Evolutionary conservation across 2,888 invertebrate species (phyloP), one percentile per base, ranked within the genome.

Genomic region (Pristionchus entomophagus): DNA sequence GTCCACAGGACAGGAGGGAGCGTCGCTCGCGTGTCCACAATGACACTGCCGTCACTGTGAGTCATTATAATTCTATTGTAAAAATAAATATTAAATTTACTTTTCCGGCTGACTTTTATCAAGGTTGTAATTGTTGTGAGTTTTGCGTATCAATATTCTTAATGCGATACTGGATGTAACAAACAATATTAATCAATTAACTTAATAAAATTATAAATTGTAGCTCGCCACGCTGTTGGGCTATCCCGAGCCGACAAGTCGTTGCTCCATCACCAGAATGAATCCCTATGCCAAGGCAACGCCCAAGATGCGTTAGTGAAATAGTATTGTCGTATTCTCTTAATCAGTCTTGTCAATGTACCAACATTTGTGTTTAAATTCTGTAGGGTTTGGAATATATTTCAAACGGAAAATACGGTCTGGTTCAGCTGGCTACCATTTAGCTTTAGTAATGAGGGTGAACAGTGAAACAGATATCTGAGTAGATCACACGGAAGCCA

Each of bases 1-100:
- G n/a, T n/a, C n/a, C n/a, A n/a, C n/a, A 45, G 19, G 84, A 84
- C 17, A 29, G 73, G 1, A 49, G 84, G 2, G 84, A 73, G 38
- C 65, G 84, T 12, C 45, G 84, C 41, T 84, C 84, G 32, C 45
- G 84, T 19, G 84, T 73, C 3, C 51, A 56, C 80, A 81, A 81
- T 29, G 80, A 81, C n/a, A 56, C 80, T 5, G 80, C 53, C 17
- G 80, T 81, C 35, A 35, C 80, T 32, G 80, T 56, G 77, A 77
- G 77, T 29, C 29, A 12, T 51, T 51, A 17, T 51, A 12, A 51
- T 51, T 19, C 12, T 51, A 51, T 51, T 51, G 19, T 65, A 35
- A 35, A 35, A 35, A 0, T 12, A 59, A 59, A n/a, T 26, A 26
- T 3, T 22, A 26, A 59, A 59, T n/a, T 19, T 17, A n/a, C 8